Base-by-base conservation (phyloP, 2,797 vertebrate species). In the Enteromius paludinosus region DNA sequence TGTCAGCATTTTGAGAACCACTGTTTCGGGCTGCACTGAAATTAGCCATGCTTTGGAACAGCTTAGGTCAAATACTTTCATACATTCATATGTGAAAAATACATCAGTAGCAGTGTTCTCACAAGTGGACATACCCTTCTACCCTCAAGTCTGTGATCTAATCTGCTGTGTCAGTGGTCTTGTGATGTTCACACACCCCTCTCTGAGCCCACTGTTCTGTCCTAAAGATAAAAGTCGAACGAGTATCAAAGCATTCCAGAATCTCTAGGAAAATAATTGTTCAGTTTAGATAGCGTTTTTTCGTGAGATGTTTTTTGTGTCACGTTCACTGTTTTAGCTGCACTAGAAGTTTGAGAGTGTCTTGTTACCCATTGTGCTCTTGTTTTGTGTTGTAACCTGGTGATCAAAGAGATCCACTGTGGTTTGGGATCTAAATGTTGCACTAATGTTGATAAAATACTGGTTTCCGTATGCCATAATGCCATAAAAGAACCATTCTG, bases 351-450 rank as follows among this genome's bases (percentile, higher is more conserved):
- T 43, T n/a, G 38, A 59, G 78, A 45, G 68, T 71, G 20, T 81
- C 56, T 3, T 33, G 28, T 72, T 72, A 72, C 41, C 12, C 14
- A 17, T 8, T 35, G 68, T 71, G 28, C 25, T n/a, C 17, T 17
- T 47, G 66, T 70, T 79, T 41, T 9, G 35, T n/a, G 25, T 70
- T 61, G 68, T 80, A 33, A 62, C 78, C 54, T 71, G 54, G 68
- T 47, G 54, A 62, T 81, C 68, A 71, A 35, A 47, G 38, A 52
- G 45, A 78, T 54, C 23, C 10, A 49, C 18, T 52, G 18, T 28
- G 56, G 52, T 45, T 61, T 56, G n/a, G 18, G 33, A 80, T 80
- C 25, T 69, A 6, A 76, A 43, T 59, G 35, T 76, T 45, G n/a
- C 0, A 3, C 28, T 52, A 33, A 5, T 71, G 45, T 49, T 64